Base-by-base conservation (phyloP, 2,113 vertebrate species). In the Platichthys flesus region DNA sequence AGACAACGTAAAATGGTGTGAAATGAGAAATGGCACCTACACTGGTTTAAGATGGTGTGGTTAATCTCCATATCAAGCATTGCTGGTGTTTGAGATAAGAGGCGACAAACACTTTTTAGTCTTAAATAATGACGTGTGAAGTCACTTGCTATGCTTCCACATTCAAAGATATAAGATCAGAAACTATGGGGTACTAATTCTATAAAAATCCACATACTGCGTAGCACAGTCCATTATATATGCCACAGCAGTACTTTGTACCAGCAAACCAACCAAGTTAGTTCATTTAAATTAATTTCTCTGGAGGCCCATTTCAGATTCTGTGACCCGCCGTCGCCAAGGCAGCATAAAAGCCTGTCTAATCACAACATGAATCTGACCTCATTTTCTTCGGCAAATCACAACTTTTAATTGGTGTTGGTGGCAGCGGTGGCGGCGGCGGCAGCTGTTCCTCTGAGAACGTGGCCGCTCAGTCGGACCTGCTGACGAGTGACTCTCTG, bases 391-490 rank as follows among this genome's bases (percentile, higher is more conserved):
- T 67, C 24, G 71, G 62, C 82, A 86, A 88, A 89, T 91, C 85
- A 73, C 68, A 89, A 84, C 77, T 88, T 88, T 88, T 87, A 92
- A 90, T 90, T 88, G 83, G 84, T 65, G 74, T 86, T 77, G 71
- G 85, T 74, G 86, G 85, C 84, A 70, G 0, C 47, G 71, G 85
- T 74, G 86, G 85, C 84, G 67, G 0, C 47, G 4, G 86, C 71
- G 84, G 85, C 86, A 74, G 0, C 52, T 63, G 59, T 76, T 72
- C 78, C 85, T 84, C 66, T 9, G 78, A 79, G 88, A 83, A 66
- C 1, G 15, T 16, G 70, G 81, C 72, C 58, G 37, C 78, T 51
- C 71, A 21, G 65, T 61, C 24, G 79, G 70, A 84, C 73, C 77
- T 58, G 81, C 85, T 81, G 74, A 83, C 69, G 2, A 78, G 72